A percentile compares a stretch with the other conserved stretches of the same genome.
phyloP scores from a whole-genome alignment of 2,113 vertebrate genomes.

The Pygathrix nemaeus region DNA sequence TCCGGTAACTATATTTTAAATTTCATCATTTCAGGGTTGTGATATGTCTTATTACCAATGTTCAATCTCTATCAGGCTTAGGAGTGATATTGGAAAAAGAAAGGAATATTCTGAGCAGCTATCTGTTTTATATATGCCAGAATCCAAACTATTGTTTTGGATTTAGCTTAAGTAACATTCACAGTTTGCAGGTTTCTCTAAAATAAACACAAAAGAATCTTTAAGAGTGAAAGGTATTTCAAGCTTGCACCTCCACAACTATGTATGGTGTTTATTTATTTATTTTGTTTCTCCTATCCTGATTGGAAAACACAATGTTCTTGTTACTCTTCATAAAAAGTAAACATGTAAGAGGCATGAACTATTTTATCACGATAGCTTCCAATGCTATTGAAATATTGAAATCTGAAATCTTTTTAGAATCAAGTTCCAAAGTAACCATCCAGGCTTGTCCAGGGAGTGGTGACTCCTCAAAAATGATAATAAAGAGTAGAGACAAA shows the following conservation, averaged over 20 bases:
- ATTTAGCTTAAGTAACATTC: constrained; percentile 20
- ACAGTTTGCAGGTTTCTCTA: background rate
- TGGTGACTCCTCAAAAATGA: background rate
- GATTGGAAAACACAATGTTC: background rate
- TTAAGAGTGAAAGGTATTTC: background rate
- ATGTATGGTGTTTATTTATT: background rate
- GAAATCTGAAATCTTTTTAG: background rate
- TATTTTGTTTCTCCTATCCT: background rate
- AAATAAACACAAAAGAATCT: background rate
- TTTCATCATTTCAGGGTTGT: background rate
- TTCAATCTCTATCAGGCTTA: background rate
- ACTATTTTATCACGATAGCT: background rate
- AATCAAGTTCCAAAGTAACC: background rate
- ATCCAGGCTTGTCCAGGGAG: background rate
- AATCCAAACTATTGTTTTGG: background rate
- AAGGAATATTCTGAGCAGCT: background rate
- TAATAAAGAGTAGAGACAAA: background rate
- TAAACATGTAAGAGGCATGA: background rate
- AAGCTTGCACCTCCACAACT: background rate
- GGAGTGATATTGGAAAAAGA: background rate
- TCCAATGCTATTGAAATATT: background rate
- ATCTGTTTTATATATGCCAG: background rate
- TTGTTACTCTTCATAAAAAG: background rate
- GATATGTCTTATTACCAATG: background rate
- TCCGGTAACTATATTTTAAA: background rate